These are phyloP conservation scores for Mythimna ferrago DNA, from an alignment of 2,888 invertebrate species.

Conservation along the genomic window DNA sequence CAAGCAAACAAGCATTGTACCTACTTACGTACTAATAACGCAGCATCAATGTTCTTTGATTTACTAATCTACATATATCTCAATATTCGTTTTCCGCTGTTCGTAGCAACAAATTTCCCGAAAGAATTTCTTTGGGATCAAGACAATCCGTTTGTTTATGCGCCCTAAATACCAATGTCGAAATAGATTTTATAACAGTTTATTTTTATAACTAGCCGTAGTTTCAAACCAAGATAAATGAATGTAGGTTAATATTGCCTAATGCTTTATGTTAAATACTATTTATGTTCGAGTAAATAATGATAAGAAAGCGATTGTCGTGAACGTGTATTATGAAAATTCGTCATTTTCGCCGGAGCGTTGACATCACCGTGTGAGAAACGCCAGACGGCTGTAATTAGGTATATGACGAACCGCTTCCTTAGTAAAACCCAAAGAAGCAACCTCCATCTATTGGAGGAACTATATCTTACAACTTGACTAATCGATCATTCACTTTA, in stretches of 20 bases:
- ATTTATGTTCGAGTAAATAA: neutral
- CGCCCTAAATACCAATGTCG: slow-evolving; percentile 74
- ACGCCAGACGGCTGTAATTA: neutral
- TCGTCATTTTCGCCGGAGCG: neutral
- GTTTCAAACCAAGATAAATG: slow-evolving; percentile 31
- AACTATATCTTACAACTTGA: neutral
- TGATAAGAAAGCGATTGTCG: neutral
- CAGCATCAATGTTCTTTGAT: slow-evolving; percentile 25
- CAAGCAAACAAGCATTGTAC: neutral
- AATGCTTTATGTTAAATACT: neutral
- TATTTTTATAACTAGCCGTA: slow-evolving; percentile 55
- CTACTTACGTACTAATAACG: too few species aligned
- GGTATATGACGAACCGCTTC: neutral
- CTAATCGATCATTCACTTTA: neutral
- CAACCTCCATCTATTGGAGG: neutral
- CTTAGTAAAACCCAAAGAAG: neutral
- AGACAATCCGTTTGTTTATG: slow-evolving; percentile 71
- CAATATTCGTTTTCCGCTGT: slow-evolving; percentile 11
- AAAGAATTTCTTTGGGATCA: slow-evolving; percentile 61
- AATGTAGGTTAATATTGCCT: slow-evolving; percentile 36
- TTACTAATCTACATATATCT: slow-evolving; percentile 2
- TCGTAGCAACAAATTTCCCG: slow-evolving; percentile 32
- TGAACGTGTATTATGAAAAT: neutral
- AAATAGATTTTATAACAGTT: slow-evolving; percentile 68
- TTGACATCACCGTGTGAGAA: neutral